Percentiles rank a stretch among this genome's conserved stretches.
phyloP scores from a whole-genome alignment of 2,113 vertebrate genomes.

The Todiramphus chloris region DNA sequence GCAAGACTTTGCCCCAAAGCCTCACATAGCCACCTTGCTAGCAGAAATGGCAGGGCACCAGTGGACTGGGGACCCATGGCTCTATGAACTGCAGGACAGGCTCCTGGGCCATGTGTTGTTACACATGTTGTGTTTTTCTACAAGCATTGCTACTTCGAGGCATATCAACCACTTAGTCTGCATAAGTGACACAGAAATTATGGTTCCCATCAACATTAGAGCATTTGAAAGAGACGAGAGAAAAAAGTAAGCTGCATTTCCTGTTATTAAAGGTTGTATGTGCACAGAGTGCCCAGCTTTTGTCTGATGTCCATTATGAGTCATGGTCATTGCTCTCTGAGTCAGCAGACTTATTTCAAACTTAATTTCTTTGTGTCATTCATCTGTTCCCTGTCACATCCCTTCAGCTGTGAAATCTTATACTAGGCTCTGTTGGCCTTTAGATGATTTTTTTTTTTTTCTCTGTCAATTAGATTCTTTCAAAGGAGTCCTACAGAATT shows the following conservation, averaged over 20 bases:
- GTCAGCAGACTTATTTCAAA: constrained; percentile 20
- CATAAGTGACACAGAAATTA: background rate
- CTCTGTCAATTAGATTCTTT: background rate
- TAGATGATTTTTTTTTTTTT: background rate
- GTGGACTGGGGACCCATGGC: background rate
- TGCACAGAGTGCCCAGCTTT: background rate
- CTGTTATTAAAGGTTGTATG: background rate
- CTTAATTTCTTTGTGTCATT: constrained; percentile 14
- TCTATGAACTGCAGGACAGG: background rate
- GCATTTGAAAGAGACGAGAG: background rate
- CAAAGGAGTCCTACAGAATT: background rate
- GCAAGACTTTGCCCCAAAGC: background rate
- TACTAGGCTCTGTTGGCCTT: background rate
- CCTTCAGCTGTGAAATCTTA: background rate
- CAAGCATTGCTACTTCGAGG: background rate
- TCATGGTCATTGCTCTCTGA: constrained; percentile 10
- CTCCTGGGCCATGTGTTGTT: background rate
- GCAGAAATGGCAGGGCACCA: background rate
- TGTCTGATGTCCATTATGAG: background rate
- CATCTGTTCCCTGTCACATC: background rate
- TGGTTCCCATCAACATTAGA: background rate
- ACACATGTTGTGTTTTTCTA: background rate
- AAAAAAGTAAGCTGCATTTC: background rate
- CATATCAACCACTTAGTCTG: background rate
- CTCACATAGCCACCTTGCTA: background rate